These are phyloP conservation scores for Manis pentadactyla DNA, from an alignment of 2,797 vertebrate genomes.

Conservation along the genomic window DNA sequence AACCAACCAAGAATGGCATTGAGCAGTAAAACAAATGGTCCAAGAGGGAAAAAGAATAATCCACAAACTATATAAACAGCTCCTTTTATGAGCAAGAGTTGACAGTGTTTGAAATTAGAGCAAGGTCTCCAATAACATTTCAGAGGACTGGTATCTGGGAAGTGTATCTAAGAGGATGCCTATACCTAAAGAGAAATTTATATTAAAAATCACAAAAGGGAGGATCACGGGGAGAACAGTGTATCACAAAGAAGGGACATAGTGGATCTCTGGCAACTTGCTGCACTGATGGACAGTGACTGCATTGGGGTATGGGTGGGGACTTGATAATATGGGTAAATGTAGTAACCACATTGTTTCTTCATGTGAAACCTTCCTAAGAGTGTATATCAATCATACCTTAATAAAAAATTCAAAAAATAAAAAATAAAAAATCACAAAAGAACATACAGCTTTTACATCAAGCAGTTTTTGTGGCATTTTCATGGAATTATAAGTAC, in stretches of 20 bases:
- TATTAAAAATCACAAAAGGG: constrained; percentile 10
- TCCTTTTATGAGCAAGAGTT: constrained; percentile 60
- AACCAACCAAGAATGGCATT: neutral
- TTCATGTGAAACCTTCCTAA: too few relatives aligned
- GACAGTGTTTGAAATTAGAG: constrained; percentile 64
- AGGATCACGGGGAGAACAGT: too few relatives aligned
- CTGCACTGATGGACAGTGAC: too few relatives aligned
- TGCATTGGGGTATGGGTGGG: too few relatives aligned
- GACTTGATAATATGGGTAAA: too few relatives aligned
- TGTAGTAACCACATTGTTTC: too few relatives aligned
- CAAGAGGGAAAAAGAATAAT: constrained; percentile 36
- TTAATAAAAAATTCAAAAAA: too few relatives aligned
- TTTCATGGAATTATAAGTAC: neutral
- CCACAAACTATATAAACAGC: constrained; percentile 54
- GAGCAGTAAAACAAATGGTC: constrained; percentile 62
- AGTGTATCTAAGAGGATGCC: neutral
- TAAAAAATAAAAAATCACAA: neutral
- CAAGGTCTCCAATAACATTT: neutral
- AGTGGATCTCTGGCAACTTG: too few relatives aligned
- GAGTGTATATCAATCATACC: too few relatives aligned
- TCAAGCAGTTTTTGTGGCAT: neutral
- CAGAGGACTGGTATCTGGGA: neutral
- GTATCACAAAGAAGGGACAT: too few relatives aligned
- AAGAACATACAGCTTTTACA: neutral
- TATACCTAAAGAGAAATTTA: neutral